Evolutionary conservation across 2,113 vertebrate species (phyloP), one percentile per base, ranked within the genome.

Genomic region (Bubo bubo): DNA sequence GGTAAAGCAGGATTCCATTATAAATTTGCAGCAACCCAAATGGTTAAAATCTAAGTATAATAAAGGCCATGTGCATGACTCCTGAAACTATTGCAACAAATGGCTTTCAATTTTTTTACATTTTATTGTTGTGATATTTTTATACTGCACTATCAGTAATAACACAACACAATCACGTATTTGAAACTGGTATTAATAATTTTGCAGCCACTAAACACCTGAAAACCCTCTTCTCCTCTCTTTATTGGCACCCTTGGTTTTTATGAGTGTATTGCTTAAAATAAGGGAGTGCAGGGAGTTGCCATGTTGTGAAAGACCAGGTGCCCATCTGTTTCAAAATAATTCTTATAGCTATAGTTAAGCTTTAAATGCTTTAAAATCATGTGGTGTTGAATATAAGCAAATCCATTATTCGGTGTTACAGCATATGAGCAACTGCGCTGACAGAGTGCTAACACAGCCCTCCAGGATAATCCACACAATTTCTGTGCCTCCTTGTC

Each of bases 161-260:
- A 79, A 47, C 37, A 28, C 55, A 37, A n/a, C 45, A 56, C 49
- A 70, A 73, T 83, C 62, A 23, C 41, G 7, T 72, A 53, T 72
- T 82, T 93, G 93, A 88, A 86, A 70, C 74, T 37, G 66, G 39
- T 47, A 82, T 93, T 82, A 90, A 94, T 94, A 88, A 91, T 85
- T 95, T 56, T 94, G 50, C 93, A 92, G 90, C 81, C 92, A 81
- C 81, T 91, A 93, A 95, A 93, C 91, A 82, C 77, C 80, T 59
- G 53, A 64, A 87, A 75, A 10, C 10, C 70, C 34, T 94, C 81
- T 50, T 89, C 81, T 95, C 72, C 88, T 81, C 49, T 35, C 66
- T 91, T 88, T 93, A 85, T 87, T 75, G 63, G 62, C 43, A 6
- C 19, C 5, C 73, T 64, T 41, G 49, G 17, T 27, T 95, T 95